Evolutionary conservation across 2,888 invertebrate genomes (phyloP).

Genomic region (Octodonta nipae): DNA sequence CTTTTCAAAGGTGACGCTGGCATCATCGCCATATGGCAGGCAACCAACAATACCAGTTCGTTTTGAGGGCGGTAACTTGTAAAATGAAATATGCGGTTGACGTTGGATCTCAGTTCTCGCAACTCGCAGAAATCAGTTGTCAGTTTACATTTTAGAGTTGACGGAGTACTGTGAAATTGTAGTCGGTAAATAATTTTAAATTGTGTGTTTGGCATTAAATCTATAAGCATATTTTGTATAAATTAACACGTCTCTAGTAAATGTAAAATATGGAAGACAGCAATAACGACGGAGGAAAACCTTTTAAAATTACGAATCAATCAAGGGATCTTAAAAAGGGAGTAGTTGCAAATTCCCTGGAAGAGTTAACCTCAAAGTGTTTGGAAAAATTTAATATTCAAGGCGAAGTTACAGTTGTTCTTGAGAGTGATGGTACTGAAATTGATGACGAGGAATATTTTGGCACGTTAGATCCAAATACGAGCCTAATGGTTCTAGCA

Average conservation of each 20-base stretch:
- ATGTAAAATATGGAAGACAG: conserved; percentile 45
- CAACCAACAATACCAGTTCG: no score
- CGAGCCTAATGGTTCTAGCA: conserved; percentile 68
- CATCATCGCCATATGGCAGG: no score
- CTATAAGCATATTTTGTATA: no score
- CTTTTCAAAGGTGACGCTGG: no score
- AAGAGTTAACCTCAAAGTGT: conserved; percentile 62
- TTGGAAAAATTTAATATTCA: conserved; percentile 55
- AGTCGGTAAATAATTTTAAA: no score
- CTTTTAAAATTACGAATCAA: conserved; percentile 69
- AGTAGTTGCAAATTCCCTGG: conserved; percentile 63
- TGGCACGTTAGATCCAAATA: conserved; percentile 76
- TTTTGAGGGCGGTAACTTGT: no score
- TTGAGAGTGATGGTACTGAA: conserved; percentile 88
- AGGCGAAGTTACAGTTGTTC: conserved; percentile 61
- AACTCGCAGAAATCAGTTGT: no score
- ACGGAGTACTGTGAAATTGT: no score
- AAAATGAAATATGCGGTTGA: background rate
- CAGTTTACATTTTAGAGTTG: no score
- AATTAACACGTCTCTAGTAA: no score
- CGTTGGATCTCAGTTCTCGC: background rate
- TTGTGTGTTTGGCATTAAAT: no score
- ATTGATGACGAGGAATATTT: conserved; percentile 93
- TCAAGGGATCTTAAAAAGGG: conserved; percentile 70
- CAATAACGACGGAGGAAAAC: conserved; percentile 40